phyloP scores from a whole-genome alignment of 2,888 invertebrate genomes.

The Frankliniella intonsa region DNA sequence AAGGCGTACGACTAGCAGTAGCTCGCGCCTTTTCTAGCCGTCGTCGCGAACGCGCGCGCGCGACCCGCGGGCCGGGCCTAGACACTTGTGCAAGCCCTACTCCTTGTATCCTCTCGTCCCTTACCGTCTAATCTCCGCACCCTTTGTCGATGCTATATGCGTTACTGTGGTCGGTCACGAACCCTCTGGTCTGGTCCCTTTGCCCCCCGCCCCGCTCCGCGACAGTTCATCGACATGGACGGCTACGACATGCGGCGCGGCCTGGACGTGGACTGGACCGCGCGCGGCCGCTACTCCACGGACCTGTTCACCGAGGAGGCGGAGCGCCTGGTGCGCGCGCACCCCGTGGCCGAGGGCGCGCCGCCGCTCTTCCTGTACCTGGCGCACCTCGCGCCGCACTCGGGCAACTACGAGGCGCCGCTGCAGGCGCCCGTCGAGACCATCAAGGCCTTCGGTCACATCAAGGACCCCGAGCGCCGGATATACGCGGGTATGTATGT shows the following conservation, averaged over 20 bases:
- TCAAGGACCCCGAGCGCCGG: slow-evolving; percentile 59
- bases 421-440: slow-evolving; percentile 65
- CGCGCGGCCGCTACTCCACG: slow-evolving; percentile 58
- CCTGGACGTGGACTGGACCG: slow-evolving; percentile 51
- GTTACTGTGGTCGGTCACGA: too few species aligned
- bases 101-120: too few species aligned
- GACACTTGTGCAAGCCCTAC: too few species aligned
- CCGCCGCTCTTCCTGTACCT: slow-evolving; percentile 64
- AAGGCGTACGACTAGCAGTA: too few species aligned
- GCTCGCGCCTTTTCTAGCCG: too few species aligned
- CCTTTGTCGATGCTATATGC: too few species aligned
- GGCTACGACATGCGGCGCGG: slow-evolving; percentile 61
- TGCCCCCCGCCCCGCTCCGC: background rate
- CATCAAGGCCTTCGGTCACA: slow-evolving; percentile 60
- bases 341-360: slow-evolving; percentile 43
- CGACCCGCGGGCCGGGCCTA: too few species aligned
- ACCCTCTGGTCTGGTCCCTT: too few species aligned
- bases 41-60: too few species aligned
- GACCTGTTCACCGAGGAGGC: slow-evolving; percentile 62
- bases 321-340: slow-evolving; percentile 52
- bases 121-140: too few species aligned
- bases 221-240: slow-evolving; percentile 45
- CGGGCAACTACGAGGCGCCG: slow-evolving; percentile 57
- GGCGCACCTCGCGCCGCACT: slow-evolving; percentile 63
- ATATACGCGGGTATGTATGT: slow-evolving; percentile 61